Conservation (phyloP, 2,888 invertebrate species). For the Chrysolina americana region DNA sequence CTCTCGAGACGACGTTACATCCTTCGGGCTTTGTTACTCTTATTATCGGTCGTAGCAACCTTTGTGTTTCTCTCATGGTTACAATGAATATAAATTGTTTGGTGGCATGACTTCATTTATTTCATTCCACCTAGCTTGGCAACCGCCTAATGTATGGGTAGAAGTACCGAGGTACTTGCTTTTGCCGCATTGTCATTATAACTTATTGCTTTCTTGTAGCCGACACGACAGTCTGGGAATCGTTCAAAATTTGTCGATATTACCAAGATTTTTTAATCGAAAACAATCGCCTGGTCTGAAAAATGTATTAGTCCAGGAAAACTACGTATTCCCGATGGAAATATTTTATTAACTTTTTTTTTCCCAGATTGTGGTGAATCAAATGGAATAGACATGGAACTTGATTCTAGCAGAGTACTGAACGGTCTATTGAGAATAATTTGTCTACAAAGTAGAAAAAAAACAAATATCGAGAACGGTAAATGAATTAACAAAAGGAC, state of each 20-base stretch:
- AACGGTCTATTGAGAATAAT: too few species aligned
- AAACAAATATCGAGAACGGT: too few species aligned
- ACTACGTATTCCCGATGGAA: too few species aligned
- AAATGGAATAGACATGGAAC: too few species aligned
- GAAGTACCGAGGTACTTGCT: slow-evolving; percentile 22
- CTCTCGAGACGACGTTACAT: slow-evolving; percentile 25
- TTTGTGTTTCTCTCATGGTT: slow-evolving; percentile 28
- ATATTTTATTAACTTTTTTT: too few species aligned
- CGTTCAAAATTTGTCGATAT: slow-evolving; percentile 20
- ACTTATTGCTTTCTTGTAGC: slow-evolving; percentile 19
- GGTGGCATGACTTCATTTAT: slow-evolving; percentile 33
- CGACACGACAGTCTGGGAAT: slow-evolving; percentile 7
- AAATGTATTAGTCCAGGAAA: neutral
- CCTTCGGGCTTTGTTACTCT: slow-evolving; percentile 25
- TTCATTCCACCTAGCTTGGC: slow-evolving; percentile 17
- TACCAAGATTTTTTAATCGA: slow-evolving; percentile 13
- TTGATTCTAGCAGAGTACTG: too few species aligned
- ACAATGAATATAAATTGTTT: slow-evolving; percentile 35
- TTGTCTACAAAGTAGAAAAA: too few species aligned
- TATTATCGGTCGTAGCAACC: slow-evolving; percentile 24
- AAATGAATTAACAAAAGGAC: too few species aligned
- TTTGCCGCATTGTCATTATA: slow-evolving; percentile 23
- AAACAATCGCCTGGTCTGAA: neutral
- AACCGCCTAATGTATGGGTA: slow-evolving; percentile 18
- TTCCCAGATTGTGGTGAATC: too few species aligned